Evolutionary conservation across 1,140 invertebrate species (phyloP).

Genomic region (Argopecten irradians): DNA sequence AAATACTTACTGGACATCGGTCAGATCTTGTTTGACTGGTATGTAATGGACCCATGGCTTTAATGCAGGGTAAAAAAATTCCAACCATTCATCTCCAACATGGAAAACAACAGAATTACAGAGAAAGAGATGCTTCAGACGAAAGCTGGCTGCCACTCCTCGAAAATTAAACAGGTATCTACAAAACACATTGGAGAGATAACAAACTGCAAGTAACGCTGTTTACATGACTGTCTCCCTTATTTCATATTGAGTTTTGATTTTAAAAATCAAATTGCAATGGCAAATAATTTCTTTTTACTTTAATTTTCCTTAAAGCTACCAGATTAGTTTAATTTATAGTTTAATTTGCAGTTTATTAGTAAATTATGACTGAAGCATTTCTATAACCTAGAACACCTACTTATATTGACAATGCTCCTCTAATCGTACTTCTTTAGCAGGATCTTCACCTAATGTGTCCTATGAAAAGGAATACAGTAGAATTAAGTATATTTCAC

Average conservation of each 20-base stretch:
- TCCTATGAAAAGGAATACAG: constrained; percentile 57
- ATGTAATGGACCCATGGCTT: constrained; percentile 98
- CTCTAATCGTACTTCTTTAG: constrained; percentile 91
- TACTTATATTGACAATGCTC: constrained; percentile 93
- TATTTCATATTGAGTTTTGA: background rate
- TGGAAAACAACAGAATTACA: constrained; percentile 97
- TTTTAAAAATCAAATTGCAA: background rate
- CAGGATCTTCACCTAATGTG: constrained; percentile 81
- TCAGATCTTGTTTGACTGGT: constrained; percentile 82
- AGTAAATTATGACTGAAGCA: no score
- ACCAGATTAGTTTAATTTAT: no score
- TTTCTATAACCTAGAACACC: no score
- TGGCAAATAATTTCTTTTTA: background rate
- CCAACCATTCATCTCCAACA: constrained; percentile 95
- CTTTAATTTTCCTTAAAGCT: no score
- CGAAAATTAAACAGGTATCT: constrained; percentile 96
- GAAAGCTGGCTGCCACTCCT: constrained; percentile 97
- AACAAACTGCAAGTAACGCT: background rate
- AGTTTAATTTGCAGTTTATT: no score
- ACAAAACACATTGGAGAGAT: constrained; percentile 50
- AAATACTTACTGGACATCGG: constrained; percentile 69
- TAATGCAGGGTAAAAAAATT: constrained; percentile 95
- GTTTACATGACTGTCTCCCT: background rate
- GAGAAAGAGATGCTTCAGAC: constrained; percentile 97
- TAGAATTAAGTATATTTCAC: background rate